A percentile compares a stretch with the other conserved stretches of the same genome.
phyloP scores from a whole-genome alignment of 2,113 vertebrate species.

The Antechinus stuartii region DNA sequence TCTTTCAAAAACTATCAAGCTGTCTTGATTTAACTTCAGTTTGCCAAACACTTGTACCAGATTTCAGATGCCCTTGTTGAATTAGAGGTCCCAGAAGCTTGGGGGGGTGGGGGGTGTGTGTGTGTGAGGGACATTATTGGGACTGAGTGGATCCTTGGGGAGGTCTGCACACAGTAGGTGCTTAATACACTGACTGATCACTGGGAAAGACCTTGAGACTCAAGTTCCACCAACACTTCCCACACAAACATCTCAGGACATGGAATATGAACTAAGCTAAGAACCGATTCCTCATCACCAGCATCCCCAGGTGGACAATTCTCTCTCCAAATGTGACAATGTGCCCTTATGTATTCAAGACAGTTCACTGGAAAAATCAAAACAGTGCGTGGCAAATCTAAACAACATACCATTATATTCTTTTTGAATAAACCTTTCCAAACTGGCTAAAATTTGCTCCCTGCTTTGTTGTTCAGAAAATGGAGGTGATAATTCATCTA shows the following conservation, averaged over 20 bases:
- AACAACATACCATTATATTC: constrained; percentile 94
- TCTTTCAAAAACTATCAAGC: not conserved
- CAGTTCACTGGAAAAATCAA: constrained; percentile 51
- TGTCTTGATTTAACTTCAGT: not conserved
- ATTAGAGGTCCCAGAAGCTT: not conserved
- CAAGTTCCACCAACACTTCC: too few relatives aligned
- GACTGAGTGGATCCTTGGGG: too few relatives aligned
- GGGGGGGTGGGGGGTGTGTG: too few relatives aligned
- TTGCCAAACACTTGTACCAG: not conserved
- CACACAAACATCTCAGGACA: not conserved
- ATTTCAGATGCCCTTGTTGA: not conserved
- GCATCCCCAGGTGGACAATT: not conserved
- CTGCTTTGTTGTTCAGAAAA: constrained; percentile 94
- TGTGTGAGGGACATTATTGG: too few relatives aligned
- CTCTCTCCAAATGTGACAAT: not conserved
- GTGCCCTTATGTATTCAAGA: constrained; percentile 23
- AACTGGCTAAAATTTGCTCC: constrained; percentile 94
- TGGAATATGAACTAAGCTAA: not conserved
- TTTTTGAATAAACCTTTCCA: constrained; percentile 98
- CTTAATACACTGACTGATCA: not conserved
- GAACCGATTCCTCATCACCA: not conserved
- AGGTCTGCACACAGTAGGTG: not conserved
- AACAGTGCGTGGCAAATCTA: constrained; percentile 43
- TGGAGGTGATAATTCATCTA: constrained; percentile 94
- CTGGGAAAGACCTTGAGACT: not conserved